Evolutionary conservation across 2,797 vertebrate genomes (phyloP).

Genomic region (Malurus leucopterus): DNA sequence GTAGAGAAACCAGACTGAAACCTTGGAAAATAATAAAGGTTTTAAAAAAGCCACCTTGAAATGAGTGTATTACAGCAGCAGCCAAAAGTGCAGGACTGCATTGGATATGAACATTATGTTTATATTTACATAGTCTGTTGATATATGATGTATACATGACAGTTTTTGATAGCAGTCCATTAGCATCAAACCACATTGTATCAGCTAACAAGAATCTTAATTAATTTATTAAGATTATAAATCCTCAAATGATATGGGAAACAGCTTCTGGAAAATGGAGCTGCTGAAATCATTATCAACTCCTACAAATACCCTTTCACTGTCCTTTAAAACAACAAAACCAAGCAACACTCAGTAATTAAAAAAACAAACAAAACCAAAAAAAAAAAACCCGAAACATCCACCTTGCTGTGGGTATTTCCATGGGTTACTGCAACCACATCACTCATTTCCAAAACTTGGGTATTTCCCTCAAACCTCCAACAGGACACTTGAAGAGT

Average conservation of each 20-base stretch:
- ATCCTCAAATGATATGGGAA: neutral
- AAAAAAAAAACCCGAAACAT: neutral
- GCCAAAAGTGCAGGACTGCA: neutral
- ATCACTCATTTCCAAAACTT: accelerated
- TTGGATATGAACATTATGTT: neutral
- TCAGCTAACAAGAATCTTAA: neutral
- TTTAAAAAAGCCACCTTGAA: neutral
- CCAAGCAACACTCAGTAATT: neutral
- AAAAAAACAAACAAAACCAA: neutral
- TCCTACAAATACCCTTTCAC: neutral
- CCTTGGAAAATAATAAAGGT: neutral
- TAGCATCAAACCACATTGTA: neutral
- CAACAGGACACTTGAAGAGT: accelerated
- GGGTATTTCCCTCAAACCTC: neutral
- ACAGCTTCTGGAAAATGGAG: neutral
- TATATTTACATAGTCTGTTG: too few species aligned
- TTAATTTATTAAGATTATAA: neutral
- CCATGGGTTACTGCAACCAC: neutral
- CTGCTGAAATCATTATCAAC: neutral
- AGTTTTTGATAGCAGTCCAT: neutral
- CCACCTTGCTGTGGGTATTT: accelerated
- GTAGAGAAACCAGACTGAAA: neutral
- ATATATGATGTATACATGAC: neutral
- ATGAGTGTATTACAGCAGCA: neutral
- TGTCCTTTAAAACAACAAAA: neutral